Percentiles rank a stretch among this genome's conserved stretches.
Evolutionary conservation across 2,888 invertebrate genomes (phyloP).

Genomic region (Sinopyrophorus schimmeli): DNA sequence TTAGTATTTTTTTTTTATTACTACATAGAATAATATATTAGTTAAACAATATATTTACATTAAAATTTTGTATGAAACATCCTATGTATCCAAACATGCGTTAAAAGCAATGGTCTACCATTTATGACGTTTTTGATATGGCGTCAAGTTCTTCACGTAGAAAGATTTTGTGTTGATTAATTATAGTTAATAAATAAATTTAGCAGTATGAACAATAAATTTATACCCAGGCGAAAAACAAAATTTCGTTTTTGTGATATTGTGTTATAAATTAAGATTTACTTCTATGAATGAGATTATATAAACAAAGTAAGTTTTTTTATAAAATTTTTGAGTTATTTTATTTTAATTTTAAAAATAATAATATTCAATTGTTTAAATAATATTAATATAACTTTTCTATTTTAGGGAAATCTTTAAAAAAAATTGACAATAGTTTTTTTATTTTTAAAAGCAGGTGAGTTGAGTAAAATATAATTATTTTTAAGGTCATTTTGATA

Average conservation of each 20-base stretch:
- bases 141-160: constrained; percentile 18
- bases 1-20: neutral
- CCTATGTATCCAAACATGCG: constrained; percentile 9
- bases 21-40: neutral
- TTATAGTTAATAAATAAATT: constrained; percentile 8
- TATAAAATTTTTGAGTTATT: no score
- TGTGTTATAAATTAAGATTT: constrained; percentile 24
- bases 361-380: no score
- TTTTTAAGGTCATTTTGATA: no score
- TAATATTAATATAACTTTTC: no score
- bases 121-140: constrained; percentile 22
- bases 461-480: no score
- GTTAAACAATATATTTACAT: neutral
- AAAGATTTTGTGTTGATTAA: constrained; percentile 15
- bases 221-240: constrained; percentile 34
- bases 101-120: constrained; percentile 8
- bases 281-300: constrained; percentile 29
- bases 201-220: constrained; percentile 26
- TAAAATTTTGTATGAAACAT: constrained; percentile 3
- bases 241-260: constrained; percentile 33
- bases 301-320: constrained; percentile 38
- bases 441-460: no score
- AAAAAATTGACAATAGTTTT: no score
- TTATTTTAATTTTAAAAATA: no score
- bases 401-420: no score